phyloP scores from a whole-genome alignment of 2,113 vertebrate genomes.

The Stigmatopora argus region DNA sequence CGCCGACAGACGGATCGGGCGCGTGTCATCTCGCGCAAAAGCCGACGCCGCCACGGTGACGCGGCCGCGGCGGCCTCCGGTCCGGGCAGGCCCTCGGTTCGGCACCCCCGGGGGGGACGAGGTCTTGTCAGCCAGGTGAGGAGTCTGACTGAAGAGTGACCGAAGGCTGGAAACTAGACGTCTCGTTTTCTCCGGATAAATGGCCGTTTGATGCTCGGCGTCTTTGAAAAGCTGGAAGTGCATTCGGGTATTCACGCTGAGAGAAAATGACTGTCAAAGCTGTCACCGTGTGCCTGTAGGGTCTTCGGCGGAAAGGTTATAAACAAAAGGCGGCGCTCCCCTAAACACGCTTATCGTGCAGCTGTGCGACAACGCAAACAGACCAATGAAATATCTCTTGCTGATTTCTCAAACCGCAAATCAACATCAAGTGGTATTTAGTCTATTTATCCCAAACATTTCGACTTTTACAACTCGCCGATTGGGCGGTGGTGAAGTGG shows the following conservation, averaged over 20 bases:
- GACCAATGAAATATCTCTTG: background rate
- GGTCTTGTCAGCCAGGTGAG: conserved; percentile 62
- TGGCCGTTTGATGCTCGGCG: conserved; percentile 27
- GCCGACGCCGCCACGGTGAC: conserved; percentile 57
- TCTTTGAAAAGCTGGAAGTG: conserved; percentile 41
- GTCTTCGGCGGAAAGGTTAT: conserved; percentile 44
- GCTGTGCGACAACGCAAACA: conserved; percentile 12
- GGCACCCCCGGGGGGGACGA: conserved; percentile 58
- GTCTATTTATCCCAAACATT: background rate
- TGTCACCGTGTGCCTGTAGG: conserved; percentile 41
- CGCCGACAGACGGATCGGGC: conserved; percentile 54
- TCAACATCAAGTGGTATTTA: background rate
- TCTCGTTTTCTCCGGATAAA: conserved; percentile 35
- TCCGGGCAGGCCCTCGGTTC: conserved; percentile 47
- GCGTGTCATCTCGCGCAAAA: conserved; percentile 54
- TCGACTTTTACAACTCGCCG: background rate
- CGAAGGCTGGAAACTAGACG: conserved; percentile 30
- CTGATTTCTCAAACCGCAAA: background rate
- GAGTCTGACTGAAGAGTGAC: conserved; percentile 32
- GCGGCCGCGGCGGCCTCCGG: conserved; percentile 51
- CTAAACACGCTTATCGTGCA: background rate
- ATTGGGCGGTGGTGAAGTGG: background rate
- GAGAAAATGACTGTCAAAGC: conserved; percentile 48
- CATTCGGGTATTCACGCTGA: conserved; percentile 46
- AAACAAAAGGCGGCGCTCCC: conserved; percentile 25